These are phyloP conservation scores for Solea solea DNA, from an alignment of 2,113 vertebrate species.

Conservation along the genomic window DNA sequence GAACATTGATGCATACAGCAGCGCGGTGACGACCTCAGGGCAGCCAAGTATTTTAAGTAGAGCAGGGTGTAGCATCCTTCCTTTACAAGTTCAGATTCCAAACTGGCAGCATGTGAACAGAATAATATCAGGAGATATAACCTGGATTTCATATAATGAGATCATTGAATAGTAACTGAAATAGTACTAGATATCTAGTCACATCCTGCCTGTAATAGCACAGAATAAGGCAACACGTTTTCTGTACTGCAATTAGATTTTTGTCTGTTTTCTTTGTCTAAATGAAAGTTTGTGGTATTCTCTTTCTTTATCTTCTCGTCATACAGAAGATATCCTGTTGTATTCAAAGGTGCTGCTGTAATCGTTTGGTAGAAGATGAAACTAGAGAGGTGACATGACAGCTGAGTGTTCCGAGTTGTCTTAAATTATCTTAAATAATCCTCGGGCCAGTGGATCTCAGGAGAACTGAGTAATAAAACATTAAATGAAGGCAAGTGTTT, in stretches of 20 bases:
- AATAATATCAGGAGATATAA: background rate
- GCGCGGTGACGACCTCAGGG: conserved; percentile 25
- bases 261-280: no score
- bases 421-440: no score
- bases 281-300: no score
- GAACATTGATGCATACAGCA: conserved; percentile 36
- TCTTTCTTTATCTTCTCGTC: no score
- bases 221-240: background rate
- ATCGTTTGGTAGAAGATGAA: no score
- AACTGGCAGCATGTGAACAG: background rate
- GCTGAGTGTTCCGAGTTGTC: no score
- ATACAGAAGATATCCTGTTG: no score
- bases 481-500: no score
- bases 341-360: no score
- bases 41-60: conserved; percentile 22
- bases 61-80: conserved; percentile 24
- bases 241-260: conserved; percentile 12
- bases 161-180: background rate
- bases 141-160: background rate
- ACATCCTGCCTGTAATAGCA: background rate
- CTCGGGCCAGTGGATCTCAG: no score
- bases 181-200: background rate
- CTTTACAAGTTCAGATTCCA: conserved; percentile 9
- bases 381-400: no score
- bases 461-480: no score